Evolutionary conservation across 2,113 vertebrate species (phyloP).

Genomic region (Phycodurus eques): DNA sequence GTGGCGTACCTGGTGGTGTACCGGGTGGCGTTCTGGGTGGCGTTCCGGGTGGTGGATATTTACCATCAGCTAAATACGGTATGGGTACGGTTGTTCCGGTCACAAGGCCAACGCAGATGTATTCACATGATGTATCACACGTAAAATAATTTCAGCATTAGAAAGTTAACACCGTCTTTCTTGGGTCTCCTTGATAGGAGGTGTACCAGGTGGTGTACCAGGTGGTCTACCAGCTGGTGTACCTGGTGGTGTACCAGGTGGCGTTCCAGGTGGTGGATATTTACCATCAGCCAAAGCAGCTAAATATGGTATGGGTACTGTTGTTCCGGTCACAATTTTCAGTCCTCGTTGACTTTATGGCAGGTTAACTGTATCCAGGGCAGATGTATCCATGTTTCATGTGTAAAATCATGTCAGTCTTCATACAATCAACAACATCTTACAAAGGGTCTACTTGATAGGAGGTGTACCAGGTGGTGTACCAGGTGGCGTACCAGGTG

Average conservation of each 20-base stretch:
- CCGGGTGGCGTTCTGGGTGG: background rate
- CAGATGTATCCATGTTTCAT: background rate
- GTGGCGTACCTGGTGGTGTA: background rate
- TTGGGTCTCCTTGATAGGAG: conserved; percentile 7
- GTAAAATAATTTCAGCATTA: background rate
- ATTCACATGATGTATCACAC: background rate
- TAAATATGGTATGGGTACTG: conserved; percentile 1
- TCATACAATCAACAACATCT: background rate
- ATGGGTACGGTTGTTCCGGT: background rate
- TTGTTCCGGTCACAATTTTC: background rate
- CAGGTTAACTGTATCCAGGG: background rate
- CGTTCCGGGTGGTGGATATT: background rate
- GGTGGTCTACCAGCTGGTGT: background rate
- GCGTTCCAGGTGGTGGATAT: background rate
- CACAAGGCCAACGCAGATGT: background rate
- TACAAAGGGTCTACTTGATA: background rate
- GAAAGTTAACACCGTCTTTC: background rate
- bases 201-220: background rate
- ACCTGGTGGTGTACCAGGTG: conserved; percentile 5
- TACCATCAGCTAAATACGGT: conserved; percentile 7
- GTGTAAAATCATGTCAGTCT: background rate
- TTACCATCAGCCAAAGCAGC: conserved; percentile 6
- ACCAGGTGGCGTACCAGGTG: background rate
- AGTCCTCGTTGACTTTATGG: background rate
- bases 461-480: background rate